phyloP scores from a whole-genome alignment of 92 coral and sea anemone genomes.

The Muricea muricata region DNA sequence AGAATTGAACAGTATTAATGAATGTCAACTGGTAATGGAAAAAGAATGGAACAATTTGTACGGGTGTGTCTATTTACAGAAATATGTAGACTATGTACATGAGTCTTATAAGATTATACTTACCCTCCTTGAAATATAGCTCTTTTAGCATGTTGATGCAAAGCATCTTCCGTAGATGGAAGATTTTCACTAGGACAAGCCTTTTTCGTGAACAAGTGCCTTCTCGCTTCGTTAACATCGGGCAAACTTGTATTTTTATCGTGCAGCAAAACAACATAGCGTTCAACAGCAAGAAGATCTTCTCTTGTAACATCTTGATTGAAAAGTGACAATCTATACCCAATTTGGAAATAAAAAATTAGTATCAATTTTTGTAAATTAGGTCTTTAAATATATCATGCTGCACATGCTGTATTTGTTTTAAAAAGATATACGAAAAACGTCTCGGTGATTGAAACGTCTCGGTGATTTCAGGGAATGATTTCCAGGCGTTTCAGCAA shows the following conservation, averaged over 20 bases:
- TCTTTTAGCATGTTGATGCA: conserved; percentile 10
- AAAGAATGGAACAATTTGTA: neutral
- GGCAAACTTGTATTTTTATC: neutral
- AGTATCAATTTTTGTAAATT: no score
- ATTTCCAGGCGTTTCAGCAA: conserved; percentile 42
- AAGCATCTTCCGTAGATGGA: conserved; percentile 9
- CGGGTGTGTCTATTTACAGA: no score
- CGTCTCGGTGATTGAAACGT: no score
- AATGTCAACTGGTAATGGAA: neutral
- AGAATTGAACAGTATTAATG: neutral
- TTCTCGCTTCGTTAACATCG: conserved; percentile 16
- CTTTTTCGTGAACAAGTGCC: conserved; percentile 7
- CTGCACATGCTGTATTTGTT: neutral
- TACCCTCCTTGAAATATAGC: conserved; percentile 16
- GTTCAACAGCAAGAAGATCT: conserved; percentile 15
- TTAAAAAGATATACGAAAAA: no score
- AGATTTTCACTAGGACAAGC: conserved; percentile 6
- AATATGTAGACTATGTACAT: no score
- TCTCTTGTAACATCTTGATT: neutral
- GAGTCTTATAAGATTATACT: neutral
- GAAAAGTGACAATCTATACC: neutral
- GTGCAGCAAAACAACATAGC: neutral
- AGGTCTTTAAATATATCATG: no score
- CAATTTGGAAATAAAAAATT: neutral
- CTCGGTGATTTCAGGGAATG: conserved; percentile 22